Evolutionary conservation across 2,888 invertebrate species (phyloP).

Genomic region (Chaetoderma sp.): DNA sequence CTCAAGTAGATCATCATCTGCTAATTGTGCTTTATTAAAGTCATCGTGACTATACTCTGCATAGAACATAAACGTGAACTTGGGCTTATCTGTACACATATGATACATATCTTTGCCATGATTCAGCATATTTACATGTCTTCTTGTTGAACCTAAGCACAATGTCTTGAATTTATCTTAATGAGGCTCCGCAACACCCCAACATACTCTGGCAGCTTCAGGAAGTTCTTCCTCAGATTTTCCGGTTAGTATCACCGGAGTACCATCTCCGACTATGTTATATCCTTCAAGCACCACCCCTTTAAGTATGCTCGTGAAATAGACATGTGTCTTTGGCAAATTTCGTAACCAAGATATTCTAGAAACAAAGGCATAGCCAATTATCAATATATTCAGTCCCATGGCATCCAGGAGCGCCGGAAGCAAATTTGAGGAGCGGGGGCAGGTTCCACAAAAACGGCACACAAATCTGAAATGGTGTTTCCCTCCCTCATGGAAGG

Average conservation of each 20-base stretch:
- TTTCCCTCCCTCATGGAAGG: too few relatives aligned
- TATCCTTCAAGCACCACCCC: slow-evolving; percentile 76
- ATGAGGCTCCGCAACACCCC: slow-evolving; percentile 74
- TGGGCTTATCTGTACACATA: slow-evolving; percentile 78
- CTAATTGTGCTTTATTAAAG: slow-evolving; percentile 81
- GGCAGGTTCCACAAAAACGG: too few relatives aligned
- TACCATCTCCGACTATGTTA: slow-evolving; percentile 71
- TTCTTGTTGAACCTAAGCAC: slow-evolving; percentile 81
- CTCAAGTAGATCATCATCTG: slow-evolving; percentile 78
- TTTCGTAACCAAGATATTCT: slow-evolving; percentile 75
- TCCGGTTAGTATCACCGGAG: slow-evolving; percentile 80
- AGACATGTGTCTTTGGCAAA: slow-evolving; percentile 59
- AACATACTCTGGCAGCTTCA: slow-evolving; percentile 81
- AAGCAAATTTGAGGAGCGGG: background rate
- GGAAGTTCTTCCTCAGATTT: slow-evolving; percentile 84
- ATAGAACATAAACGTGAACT: slow-evolving; percentile 89
- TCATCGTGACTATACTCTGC: slow-evolving; percentile 90
- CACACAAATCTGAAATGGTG: too few relatives aligned
- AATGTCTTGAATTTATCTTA: slow-evolving; percentile 36
- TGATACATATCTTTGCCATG: slow-evolving; percentile 73
- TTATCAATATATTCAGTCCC: slow-evolving; percentile 81
- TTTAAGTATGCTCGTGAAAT: slow-evolving; percentile 52
- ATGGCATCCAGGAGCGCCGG: slow-evolving; percentile 66
- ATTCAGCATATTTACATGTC: slow-evolving; percentile 73
- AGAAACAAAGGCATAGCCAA: slow-evolving; percentile 90